Conservation (phyloP, 2,888 invertebrate genomes). For the Chrysolina americana region DNA sequence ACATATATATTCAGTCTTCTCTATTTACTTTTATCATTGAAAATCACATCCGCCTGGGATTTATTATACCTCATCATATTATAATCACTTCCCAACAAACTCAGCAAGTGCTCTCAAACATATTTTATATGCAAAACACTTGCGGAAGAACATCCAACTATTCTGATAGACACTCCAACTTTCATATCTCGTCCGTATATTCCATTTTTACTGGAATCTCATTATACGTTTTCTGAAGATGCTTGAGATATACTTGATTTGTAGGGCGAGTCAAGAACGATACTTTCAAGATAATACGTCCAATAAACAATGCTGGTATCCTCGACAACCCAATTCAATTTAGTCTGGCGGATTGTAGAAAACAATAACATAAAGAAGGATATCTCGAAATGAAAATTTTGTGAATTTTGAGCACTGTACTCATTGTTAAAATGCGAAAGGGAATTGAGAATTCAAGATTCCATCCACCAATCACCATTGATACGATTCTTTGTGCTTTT, state of each 20-base stretch:
- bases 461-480: not conserved
- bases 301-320: constrained; percentile 21
- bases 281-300: constrained; percentile 7
- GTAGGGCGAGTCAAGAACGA: not conserved
- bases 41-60: too few relatives aligned
- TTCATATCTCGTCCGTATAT: constrained; percentile 6
- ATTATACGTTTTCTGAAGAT: not conserved
- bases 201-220: constrained; percentile 1
- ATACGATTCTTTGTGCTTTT: not conserved
- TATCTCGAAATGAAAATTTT: constrained; percentile 8
- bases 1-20: too few relatives aligned
- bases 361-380: constrained; percentile 18
- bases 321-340: constrained; percentile 18
- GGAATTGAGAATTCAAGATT: not conserved
- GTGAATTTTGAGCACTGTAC: not conserved
- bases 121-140: constrained; percentile 16
- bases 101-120: not conserved
- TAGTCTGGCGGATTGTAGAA: constrained; percentile 2
- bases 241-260: constrained; percentile 2
- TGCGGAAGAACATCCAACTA: not conserved
- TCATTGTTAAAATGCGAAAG: not conserved
- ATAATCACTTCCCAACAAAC: not conserved
- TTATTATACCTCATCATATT: not conserved
- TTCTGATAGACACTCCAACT: constrained; percentile 1
- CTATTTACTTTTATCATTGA: too few relatives aligned